Evolutionary conservation across 2,797 vertebrate genomes (phyloP).

Genomic region (Chrosomus eos): DNA sequence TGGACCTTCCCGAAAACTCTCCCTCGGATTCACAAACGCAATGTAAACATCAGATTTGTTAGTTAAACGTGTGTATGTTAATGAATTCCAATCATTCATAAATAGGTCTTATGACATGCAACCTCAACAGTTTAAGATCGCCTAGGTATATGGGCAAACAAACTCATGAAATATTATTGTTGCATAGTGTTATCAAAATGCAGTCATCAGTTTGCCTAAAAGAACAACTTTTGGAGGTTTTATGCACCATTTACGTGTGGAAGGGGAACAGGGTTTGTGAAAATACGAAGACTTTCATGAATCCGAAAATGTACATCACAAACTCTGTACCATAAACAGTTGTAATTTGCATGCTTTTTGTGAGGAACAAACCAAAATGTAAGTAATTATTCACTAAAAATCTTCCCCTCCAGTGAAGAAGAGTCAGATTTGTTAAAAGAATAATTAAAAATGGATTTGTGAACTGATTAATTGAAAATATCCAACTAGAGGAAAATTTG

Average conservation of each 20-base stretch:
- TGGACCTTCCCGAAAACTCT: neutral
- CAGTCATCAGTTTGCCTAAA: neutral
- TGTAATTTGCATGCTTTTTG: neutral
- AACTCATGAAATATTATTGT: neutral
- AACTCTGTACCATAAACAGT: neutral
- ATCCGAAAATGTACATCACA: neutral
- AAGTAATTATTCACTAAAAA: neutral
- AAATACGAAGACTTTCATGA: neutral
- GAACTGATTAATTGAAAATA: neutral
- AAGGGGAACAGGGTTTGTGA: neutral
- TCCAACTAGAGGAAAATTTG: neutral
- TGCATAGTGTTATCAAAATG: neutral
- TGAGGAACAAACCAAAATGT: neutral
- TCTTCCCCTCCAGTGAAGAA: neutral
- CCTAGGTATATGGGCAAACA: neutral
- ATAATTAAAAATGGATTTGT: neutral
- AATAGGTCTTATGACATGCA: neutral
- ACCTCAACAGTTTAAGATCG: neutral
- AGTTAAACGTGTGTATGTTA: no score
- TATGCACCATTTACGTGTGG: neutral
- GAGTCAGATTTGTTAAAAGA: neutral
- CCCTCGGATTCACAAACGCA: neutral
- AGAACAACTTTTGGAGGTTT: neutral
- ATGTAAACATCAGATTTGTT: neutral
- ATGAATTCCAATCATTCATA: neutral